phyloP scores from a whole-genome alignment of 1,140 invertebrate species.

The Nomia melanderi region DNA sequence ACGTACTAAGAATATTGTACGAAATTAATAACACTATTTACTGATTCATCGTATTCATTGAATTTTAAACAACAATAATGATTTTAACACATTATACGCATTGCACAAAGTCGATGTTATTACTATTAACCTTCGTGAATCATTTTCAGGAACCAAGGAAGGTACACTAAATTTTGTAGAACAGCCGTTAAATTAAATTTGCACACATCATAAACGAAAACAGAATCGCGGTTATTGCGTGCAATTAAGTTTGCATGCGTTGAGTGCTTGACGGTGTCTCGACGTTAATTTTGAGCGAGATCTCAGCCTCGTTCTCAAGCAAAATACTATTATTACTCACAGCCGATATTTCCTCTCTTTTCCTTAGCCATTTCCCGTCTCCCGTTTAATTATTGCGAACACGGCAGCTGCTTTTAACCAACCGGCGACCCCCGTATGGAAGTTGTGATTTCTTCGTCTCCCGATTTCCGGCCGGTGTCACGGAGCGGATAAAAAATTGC shows the following conservation, averaged over 20 bases:
- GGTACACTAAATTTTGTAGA: neutral
- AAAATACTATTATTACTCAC: neutral
- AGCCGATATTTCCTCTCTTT: neutral
- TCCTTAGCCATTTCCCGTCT: neutral
- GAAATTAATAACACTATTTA: too few relatives aligned
- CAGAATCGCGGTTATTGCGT: neutral
- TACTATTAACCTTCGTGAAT: neutral
- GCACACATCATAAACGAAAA: slow-evolving; percentile 3
- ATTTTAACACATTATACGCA: too few relatives aligned
- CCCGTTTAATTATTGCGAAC: neutral
- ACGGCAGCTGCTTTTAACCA: neutral
- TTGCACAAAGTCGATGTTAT: neutral
- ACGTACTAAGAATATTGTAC: too few relatives aligned
- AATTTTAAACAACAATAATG: too few relatives aligned
- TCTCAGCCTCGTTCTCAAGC: neutral
- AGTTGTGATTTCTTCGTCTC: neutral
- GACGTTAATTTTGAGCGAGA: neutral
- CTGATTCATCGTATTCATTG: too few relatives aligned
- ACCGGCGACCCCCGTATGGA: neutral
- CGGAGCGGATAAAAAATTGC: neutral
- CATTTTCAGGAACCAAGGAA: neutral
- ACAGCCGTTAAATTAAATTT: neutral
- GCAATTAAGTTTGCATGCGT: slow-evolving; percentile 1
- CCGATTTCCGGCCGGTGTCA: neutral
- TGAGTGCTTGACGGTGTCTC: neutral